Evolutionary conservation across 2,113 vertebrate genomes (phyloP).

Genomic region (Malurus cyaneus): DNA sequence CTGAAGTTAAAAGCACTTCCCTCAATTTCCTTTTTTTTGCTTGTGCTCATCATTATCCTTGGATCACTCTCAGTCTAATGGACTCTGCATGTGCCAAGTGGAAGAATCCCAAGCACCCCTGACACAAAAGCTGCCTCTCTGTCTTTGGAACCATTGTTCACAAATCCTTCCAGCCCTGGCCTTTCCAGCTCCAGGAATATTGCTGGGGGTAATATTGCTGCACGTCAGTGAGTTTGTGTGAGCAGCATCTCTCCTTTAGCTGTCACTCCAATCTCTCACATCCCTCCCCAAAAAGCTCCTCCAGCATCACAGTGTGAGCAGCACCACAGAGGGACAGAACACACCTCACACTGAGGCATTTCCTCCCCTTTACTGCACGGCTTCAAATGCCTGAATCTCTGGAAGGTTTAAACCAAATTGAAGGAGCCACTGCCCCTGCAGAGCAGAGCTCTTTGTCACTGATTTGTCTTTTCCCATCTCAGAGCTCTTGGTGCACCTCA

Average conservation of each 20-base stretch:
- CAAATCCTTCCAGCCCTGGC: neutral
- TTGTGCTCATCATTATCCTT: neutral
- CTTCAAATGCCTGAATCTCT: neutral
- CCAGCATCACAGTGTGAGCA: neutral
- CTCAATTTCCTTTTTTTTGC: conserved; percentile 21
- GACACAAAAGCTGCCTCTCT: neutral
- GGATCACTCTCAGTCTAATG: conserved; percentile 1
- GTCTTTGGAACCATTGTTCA: neutral
- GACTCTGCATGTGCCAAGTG: neutral
- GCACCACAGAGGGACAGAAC: neutral
- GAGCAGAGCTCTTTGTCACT: neutral
- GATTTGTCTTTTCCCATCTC: neutral
- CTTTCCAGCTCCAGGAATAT: neutral
- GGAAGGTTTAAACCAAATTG: neutral
- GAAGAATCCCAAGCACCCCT: neutral
- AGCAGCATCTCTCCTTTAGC: neutral
- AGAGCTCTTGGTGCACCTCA: neutral
- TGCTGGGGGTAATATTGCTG: neutral
- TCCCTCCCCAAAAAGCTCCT: neutral
- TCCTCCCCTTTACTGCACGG: neutral
- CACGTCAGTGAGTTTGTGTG: neutral
- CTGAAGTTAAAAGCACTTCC: conserved; percentile 46
- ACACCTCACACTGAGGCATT: neutral
- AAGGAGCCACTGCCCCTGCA: neutral
- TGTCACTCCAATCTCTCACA: neutral